Base-by-base conservation (phyloP, 2,888 invertebrate species). In the Incurvaria masculella region DNA sequence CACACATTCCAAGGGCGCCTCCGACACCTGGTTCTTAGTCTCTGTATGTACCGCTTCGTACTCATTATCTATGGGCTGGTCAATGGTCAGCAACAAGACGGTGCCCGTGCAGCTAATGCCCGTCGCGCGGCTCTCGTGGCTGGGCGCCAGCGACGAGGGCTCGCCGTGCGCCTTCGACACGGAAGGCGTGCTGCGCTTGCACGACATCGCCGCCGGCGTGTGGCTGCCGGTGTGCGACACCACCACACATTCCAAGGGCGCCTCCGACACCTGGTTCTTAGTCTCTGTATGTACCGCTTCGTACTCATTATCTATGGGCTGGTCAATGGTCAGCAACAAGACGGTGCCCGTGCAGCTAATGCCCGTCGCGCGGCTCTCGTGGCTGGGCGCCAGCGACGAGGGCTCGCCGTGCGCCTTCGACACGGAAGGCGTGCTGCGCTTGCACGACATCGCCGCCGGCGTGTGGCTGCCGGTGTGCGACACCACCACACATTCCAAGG, bases 161-260 rank as follows among this genome's bases (percentile, higher is more conserved):
- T 88, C 93, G 1, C 90, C 94, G 0, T 83, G 85, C 21, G 76
- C 86, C 17, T 81, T 83, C 62, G 97, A 97, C 70, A 86, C 86
- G 4, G 78, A 82, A 33, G 96, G 96, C 0, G 65, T 87, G 45
- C 63, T 97, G 23, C 81, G 88, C 48, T 68, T 95, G 57, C 85
- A 89, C 56, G 85, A 87, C 53, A 72, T 82, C 19, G 73, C 84
- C 49, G 85, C 86, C 46, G 83, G 83, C 38, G 72, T 85, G 4
- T 97, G 97, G 97, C 81, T 87, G 61, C 92, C 93, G 0, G 81
- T 91, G 21, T 88, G 89, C 56, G 88, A 93, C 62, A 86, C 90
- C 6, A 82, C 79, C 56, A 72, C 81, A 49, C 85, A 90, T 65
- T 63, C 70, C 1, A 67, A 61, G 44, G 78, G 76, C 2, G 76